Base-by-base conservation (phyloP, 2,888 invertebrate genomes). In the Phragmatobia fuliginosa region DNA sequence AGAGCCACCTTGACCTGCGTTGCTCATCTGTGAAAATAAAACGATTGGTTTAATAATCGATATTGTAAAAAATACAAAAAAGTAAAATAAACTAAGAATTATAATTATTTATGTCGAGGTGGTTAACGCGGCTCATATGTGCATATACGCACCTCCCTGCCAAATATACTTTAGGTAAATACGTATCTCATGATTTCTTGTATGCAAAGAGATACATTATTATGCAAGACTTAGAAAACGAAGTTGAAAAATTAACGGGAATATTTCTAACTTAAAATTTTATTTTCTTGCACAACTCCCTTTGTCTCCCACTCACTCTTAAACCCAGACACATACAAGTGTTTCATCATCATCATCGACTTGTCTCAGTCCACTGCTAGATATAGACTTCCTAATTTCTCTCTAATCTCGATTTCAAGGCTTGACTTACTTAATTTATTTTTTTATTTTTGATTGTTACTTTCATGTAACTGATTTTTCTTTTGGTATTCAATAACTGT, bases 401-500 rank as follows among this genome's bases (percentile, higher is more conserved):
- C n/a, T n/a, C n/a, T n/a, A n/a, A 6, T 2, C 14, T 38, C 38
- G 38, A 38, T 36, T 11, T 6, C 21, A 61, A 25, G 25, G 11
- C 38, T 10, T 18, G 25, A 63, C 32, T 63, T 32, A 63, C 49
- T n/a, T n/a, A n/a, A 25, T 49, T 18, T 0, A 16, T 33, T 33
- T 2, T 52, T 33, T 0, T 7, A 33, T 33, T 33, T 25, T 52
- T 36, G 28, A 36, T n/a, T n/a, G 38, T 73, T 80, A 28, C 10
- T 52, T 52, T 84, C 73, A 67, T 87, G 86, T 70, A 85, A 81
- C 61, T 79, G 79, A 77, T 93, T 93, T 76, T 83, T 91, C 70
- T 70, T 66, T 77, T 90, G 90, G 75, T 94, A 94, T 68, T 91
- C 88, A 0, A 72, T 56, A 2, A 94, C 88, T 0, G 91, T 83